Percentiles rank a stretch among this genome's conserved stretches.
Evolutionary conservation across 2,113 vertebrate genomes (phyloP).

Genomic region (Tretioscincus oriximinensis): DNA sequence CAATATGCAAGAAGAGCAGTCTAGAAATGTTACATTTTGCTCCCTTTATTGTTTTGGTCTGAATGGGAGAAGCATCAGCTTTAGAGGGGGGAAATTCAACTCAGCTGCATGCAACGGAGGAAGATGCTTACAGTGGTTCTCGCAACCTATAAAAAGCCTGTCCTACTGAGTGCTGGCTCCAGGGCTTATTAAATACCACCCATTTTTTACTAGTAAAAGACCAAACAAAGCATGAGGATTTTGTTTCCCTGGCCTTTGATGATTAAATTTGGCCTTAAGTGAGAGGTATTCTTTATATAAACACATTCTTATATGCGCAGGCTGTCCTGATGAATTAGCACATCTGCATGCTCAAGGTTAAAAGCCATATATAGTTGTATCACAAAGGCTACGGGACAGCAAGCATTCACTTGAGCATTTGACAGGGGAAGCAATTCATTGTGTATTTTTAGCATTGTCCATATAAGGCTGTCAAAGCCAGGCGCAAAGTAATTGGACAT

Average conservation of each 20-base stretch:
- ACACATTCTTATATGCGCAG: constrained; percentile 53
- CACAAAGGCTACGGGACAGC: constrained; percentile 16
- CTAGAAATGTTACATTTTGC: constrained; percentile 53
- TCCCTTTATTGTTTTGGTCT: constrained; percentile 44
- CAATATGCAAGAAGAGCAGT: constrained; percentile 65
- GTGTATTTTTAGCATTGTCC: constrained; percentile 20
- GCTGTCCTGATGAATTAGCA: constrained; percentile 59
- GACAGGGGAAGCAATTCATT: background rate
- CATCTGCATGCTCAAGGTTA: constrained; percentile 15
- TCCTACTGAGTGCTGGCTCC: constrained; percentile 72
- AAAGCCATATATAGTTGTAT: constrained; percentile 38
- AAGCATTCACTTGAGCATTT: constrained; percentile 15
- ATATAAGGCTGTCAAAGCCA: constrained; percentile 21
- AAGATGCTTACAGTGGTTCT: constrained; percentile 31
- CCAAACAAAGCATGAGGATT: constrained; percentile 71
- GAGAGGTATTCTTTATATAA: constrained; percentile 61
- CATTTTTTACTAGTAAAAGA: constrained; percentile 67
- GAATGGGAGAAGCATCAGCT: constrained; percentile 40
- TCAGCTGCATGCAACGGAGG: constrained; percentile 48
- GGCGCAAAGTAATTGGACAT: constrained; percentile 4
- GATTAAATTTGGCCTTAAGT: constrained; percentile 53
- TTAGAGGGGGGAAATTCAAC: constrained; percentile 58
- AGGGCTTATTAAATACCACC: constrained; percentile 69
- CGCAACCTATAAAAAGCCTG: constrained; percentile 55
- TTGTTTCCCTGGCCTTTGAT: constrained; percentile 60